Percentiles rank a stretch among this genome's conserved stretches.
Conservation (phyloP, 2,113 vertebrate species). For the Stigmatopora nigra region DNA sequence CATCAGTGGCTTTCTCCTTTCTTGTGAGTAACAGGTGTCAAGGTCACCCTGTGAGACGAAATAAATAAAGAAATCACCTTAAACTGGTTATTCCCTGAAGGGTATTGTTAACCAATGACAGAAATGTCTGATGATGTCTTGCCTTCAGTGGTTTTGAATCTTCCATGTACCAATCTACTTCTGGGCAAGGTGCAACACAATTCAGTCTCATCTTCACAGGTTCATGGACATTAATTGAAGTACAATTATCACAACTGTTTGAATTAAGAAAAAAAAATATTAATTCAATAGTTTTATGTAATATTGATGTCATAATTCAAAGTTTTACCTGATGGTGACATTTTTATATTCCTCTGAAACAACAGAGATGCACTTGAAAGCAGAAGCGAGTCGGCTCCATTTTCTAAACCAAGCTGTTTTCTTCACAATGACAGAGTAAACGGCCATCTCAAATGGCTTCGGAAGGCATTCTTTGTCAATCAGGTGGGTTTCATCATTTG, state of each 20-base stretch:
- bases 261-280: conserved; percentile 15
- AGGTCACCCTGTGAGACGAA: conserved; percentile 38
- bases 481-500: conserved; percentile 24
- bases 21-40: conserved; percentile 37
- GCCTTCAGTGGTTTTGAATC: conserved; percentile 42
- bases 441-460: conserved; percentile 51
- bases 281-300: not conserved
- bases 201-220: conserved; percentile 47
- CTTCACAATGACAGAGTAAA: conserved; percentile 46
- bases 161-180: conserved; percentile 64
- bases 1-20: conserved; percentile 35
- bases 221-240: conserved; percentile 24
- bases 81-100: not conserved
- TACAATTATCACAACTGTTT: conserved; percentile 60
- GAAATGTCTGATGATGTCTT: conserved; percentile 21
- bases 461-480: conserved; percentile 60
- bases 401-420: conserved; percentile 46
- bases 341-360: conserved; percentile 44
- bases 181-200: conserved; percentile 56
- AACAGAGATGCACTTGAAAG: conserved; percentile 59
- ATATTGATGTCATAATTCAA: not conserved
- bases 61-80: not conserved
- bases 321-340: conserved; percentile 58
- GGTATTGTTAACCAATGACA: not conserved
- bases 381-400: conserved; percentile 11